Conservation (phyloP, 1,140 invertebrate genomes). For the Calliphora vicina region DNA sequence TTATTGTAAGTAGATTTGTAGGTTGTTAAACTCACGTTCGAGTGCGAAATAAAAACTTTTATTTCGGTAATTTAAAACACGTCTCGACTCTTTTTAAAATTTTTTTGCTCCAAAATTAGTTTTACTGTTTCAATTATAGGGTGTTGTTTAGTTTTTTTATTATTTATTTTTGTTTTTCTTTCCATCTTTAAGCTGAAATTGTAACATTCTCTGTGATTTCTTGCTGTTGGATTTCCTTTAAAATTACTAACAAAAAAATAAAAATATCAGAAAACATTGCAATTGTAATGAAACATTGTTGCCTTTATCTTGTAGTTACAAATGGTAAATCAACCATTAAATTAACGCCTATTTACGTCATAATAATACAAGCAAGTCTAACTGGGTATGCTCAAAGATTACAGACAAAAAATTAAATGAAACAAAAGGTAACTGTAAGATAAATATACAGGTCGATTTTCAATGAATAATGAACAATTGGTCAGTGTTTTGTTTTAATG, state of each 20-base stretch:
- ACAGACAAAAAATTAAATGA: too few relatives aligned
- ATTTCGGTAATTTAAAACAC: not conserved
- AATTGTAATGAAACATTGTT: not conserved
- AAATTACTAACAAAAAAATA: too few relatives aligned
- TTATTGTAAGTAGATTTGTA: not conserved
- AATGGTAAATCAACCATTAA: not conserved
- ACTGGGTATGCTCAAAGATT: too few relatives aligned
- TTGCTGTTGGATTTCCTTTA: too few relatives aligned
- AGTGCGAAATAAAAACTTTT: not conserved
- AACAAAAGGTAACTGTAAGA: too few relatives aligned
- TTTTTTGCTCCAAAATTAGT: not conserved
- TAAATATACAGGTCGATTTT: too few relatives aligned
- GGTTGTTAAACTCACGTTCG: constrained; percentile 11
- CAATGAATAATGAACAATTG: too few relatives aligned
- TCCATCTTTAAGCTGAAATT: not conserved
- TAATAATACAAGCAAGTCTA: too few relatives aligned
- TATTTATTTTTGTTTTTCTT: too few relatives aligned
- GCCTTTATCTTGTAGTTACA: not conserved
- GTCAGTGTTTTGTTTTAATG: too few relatives aligned
- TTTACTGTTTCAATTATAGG: not conserved
- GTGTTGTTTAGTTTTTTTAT: not conserved
- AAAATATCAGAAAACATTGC: not conserved
- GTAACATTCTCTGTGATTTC: not conserved
- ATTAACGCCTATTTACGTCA: not conserved
- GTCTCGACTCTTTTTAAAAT: not conserved